Evolutionary conservation across 2,113 vertebrate species (phyloP), one percentile per base, ranked within the genome.

Genomic region (Lucifuga dentata): DNA sequence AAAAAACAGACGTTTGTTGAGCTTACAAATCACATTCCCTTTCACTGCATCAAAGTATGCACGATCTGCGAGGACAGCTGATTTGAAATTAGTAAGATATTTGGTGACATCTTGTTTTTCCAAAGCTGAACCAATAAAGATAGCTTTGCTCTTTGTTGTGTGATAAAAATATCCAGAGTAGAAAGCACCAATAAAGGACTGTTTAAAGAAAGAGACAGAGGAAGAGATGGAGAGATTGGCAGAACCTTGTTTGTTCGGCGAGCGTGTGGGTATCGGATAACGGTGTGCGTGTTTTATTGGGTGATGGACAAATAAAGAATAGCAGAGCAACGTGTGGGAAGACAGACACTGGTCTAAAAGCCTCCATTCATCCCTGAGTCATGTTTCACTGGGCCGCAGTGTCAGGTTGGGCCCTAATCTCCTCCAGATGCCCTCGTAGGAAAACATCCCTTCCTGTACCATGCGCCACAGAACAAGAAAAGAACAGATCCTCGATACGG

Each of bases 301-400:
- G 86, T 88, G 89, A 88, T n/a, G 56, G 88, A 89, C 74, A 91
- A 91, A 92, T 86, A 90, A 91, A 91, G 79, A 86, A 86, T 71
- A 85, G 85, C 81, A 86, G 76, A 76, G 60, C 77, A 73, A 80
- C 58, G 66, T 89, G 86, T 90, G 88, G 77, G 88, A 80, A 89
- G 84, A 86, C 74, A 88, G 80, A 84, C 87, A 73, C 35, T 6
- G 70, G 70, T 72, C 80, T 86, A 68, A 89, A 89, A 85, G 78
- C 85, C 74, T 65, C 64, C 76, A 83, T 86, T 90, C 88, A 83
- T 85, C 84, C 82, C 83, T 88, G 87, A 90, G 85, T 92, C 83
- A 85, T 86, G 88, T 90, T 91, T 91, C 87, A 88, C 50, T 44
- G 45, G 76, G 83, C 79, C 82, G 72, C 76, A 79, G 61, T 83